Evolutionary conservation across 2,797 vertebrate genomes (phyloP).

Genomic region (Lagodon rhomboides): DNA sequence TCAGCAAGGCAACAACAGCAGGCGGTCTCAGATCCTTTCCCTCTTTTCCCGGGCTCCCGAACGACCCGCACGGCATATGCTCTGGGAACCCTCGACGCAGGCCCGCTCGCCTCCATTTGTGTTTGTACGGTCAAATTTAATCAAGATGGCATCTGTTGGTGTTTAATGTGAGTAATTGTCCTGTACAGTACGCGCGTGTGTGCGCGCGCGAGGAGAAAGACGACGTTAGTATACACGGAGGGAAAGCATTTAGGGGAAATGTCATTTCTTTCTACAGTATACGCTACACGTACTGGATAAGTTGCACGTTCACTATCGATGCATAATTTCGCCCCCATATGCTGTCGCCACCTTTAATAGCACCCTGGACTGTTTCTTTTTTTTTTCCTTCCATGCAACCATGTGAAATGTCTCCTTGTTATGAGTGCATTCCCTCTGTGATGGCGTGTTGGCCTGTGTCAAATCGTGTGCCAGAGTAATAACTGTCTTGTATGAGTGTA

Average conservation of each 20-base stretch:
- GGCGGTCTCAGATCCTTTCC: conserved; percentile 72
- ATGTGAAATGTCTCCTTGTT: conserved; percentile 58
- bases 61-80: conserved; percentile 83
- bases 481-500: conserved; percentile 77
- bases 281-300: conserved; percentile 28
- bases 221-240: conserved; percentile 48
- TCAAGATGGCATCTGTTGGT: conserved; percentile 88
- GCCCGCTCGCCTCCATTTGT: conserved; percentile 84
- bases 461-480: conserved; percentile 73
- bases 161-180: conserved; percentile 89
- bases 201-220: conserved; percentile 36
- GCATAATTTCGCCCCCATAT: conserved; percentile 59
- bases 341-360: conserved; percentile 56
- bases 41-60: conserved; percentile 63
- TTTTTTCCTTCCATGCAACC: conserved; percentile 16
- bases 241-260: conserved; percentile 64
- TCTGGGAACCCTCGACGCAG: conserved; percentile 80
- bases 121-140: conserved; percentile 89
- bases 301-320: conserved; percentile 50
- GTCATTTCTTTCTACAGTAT: conserved; percentile 53
- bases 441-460: conserved; percentile 69
- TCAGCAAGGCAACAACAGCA: conserved; percentile 74
- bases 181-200: conserved; percentile 65
- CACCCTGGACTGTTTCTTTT: conserved; percentile 43
- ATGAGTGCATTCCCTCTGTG: conserved; percentile 64